phyloP scores from a whole-genome alignment of 1,140 invertebrate species.

The Tachypleus tridentatus region DNA sequence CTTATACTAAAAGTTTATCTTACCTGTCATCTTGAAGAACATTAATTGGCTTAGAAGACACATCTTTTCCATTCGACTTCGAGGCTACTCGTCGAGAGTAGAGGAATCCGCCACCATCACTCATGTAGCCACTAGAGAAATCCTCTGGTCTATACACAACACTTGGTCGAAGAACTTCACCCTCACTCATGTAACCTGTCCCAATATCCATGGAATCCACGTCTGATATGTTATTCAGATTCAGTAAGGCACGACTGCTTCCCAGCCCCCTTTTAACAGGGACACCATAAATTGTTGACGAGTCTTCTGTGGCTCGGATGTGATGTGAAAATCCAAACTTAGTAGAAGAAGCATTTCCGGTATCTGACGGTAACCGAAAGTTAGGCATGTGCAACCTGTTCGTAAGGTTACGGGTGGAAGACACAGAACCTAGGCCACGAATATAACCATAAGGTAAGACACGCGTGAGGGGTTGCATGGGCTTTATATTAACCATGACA shows the following conservation, averaged over 20 bases:
- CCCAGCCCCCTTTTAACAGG: too few relatives aligned
- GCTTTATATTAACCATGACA: conserved; percentile 67
- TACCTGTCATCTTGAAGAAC: conserved; percentile 40
- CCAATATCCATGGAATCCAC: too few relatives aligned
- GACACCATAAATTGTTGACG: too few relatives aligned
- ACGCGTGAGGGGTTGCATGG: conserved; percentile 75
- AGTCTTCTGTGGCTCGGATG: too few relatives aligned
- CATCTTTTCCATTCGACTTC: conserved; percentile 24
- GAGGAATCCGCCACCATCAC: conserved; percentile 60
- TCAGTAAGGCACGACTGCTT: too few relatives aligned
- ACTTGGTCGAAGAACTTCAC: conserved; percentile 45
- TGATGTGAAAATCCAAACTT: too few relatives aligned
- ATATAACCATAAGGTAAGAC: conserved; percentile 49
- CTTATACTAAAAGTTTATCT: conserved; percentile 8
- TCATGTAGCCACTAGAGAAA: conserved; percentile 62
- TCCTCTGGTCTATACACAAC: conserved; percentile 24
- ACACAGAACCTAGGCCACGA: conserved; percentile 22
- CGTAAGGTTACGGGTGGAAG: too few relatives aligned
- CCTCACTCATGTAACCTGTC: conserved; percentile 58
- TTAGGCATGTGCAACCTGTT: too few relatives aligned
- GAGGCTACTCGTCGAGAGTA: conserved; percentile 2
- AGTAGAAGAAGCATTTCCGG: too few relatives aligned
- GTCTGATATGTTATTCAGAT: too few relatives aligned
- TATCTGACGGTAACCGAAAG: too few relatives aligned
- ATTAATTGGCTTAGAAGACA: conserved; percentile 17